Percentiles rank a stretch among this genome's conserved stretches.
These are phyloP conservation scores for Drosophila carrolli DNA, from an alignment of 1,140 invertebrate genomes.

Conservation along the genomic window DNA sequence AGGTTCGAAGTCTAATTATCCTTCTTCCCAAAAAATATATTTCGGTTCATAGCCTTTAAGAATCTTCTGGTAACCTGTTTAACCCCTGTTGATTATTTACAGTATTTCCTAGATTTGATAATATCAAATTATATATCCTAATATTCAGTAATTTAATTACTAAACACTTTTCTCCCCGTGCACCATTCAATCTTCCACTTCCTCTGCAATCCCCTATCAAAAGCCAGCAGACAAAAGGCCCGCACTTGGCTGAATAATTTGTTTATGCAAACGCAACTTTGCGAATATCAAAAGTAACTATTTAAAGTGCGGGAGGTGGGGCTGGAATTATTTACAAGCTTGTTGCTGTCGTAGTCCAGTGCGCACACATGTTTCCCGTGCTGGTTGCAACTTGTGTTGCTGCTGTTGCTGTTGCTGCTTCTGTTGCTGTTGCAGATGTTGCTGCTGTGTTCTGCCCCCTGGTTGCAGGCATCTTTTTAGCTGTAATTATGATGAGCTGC, in stretches of 20 bases:
- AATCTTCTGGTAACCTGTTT: too few relatives aligned
- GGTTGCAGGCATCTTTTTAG: constrained; percentile 55
- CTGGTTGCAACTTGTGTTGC: constrained; percentile 36
- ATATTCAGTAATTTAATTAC: too few relatives aligned
- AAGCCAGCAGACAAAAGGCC: constrained; percentile 33
- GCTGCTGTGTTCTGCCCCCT: constrained; percentile 46
- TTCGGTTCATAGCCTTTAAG: too few relatives aligned
- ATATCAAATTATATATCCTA: not conserved
- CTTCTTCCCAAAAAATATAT: too few relatives aligned
- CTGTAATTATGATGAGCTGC: constrained; percentile 72
- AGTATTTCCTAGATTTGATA: too few relatives aligned
- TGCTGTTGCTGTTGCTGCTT: constrained; percentile 42
- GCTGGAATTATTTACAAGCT: constrained; percentile 54
- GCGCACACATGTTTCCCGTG: constrained; percentile 38
- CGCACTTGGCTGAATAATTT: constrained; percentile 48
- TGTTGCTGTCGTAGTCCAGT: constrained; percentile 50
- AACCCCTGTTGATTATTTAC: too few relatives aligned
- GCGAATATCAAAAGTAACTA: constrained; percentile 40
- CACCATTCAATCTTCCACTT: constrained; percentile 26
- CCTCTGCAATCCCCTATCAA: constrained; percentile 40
- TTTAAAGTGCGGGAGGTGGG: constrained; percentile 34
- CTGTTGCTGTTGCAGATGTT: constrained; percentile 36
- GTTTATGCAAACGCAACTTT: constrained; percentile 48
- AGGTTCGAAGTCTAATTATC: too few relatives aligned
- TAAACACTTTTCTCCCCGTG: constrained; percentile 6